These are phyloP conservation scores for Drosophila paracracens DNA, from an alignment of 2,888 invertebrate species.

Conservation along the genomic window DNA sequence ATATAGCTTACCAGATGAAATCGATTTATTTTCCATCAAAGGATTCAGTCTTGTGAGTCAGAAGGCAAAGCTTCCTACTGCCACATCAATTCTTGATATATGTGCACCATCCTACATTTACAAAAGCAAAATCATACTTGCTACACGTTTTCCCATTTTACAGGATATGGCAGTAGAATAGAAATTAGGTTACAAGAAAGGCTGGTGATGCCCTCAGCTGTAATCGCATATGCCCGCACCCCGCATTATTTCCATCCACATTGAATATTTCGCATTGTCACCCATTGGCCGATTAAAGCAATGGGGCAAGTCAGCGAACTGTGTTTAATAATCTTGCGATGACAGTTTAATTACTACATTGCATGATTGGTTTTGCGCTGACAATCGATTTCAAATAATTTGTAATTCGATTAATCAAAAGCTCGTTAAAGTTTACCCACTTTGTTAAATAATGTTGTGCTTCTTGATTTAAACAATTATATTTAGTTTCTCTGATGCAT, in stretches of 20 bases:
- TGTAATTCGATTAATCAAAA: slow-evolving; percentile 22
- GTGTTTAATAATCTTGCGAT: slow-evolving; percentile 39
- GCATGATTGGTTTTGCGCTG: slow-evolving; percentile 8
- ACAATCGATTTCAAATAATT: slow-evolving; percentile 26
- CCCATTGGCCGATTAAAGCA: slow-evolving; percentile 34
- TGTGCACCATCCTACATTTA: background rate
- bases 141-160: background rate
- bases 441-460: background rate
- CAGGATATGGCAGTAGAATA: slow-evolving; percentile 1
- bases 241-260: background rate
- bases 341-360: slow-evolving; percentile 42
- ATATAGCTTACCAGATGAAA: background rate
- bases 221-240: background rate
- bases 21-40: background rate
- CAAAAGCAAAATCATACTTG: background rate
- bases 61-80: background rate
- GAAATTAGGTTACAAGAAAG: slow-evolving; percentile 22
- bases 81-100: background rate
- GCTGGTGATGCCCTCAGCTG: background rate
- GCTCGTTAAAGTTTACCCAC: background rate
- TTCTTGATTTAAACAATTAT: background rate
- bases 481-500: background rate
- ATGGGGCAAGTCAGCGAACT: slow-evolving; percentile 51
- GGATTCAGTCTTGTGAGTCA: background rate
- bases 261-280: background rate